phyloP scores from a whole-genome alignment of 37 sponge, comb jelly and placozoan species.

The Tethya wilhelma region DNA sequence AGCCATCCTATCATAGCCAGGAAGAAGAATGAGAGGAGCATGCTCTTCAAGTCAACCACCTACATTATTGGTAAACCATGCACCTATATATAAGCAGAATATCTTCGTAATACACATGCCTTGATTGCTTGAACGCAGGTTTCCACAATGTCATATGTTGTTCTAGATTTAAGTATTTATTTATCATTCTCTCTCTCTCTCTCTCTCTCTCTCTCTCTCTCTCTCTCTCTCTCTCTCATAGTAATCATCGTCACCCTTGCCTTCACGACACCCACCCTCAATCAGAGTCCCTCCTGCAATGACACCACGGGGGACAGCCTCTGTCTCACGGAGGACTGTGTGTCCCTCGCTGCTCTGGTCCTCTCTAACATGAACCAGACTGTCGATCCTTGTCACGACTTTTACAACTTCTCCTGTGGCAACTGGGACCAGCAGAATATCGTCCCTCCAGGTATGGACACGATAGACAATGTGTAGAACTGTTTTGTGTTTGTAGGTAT shows the following conservation, averaged over 20 bases:
- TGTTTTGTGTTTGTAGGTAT: too few species aligned
- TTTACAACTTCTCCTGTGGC: constrained; percentile 85
- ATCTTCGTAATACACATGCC: too few species aligned
- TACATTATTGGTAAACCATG: too few species aligned
- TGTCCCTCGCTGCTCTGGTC: constrained; percentile 50
- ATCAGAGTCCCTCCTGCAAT: background rate
- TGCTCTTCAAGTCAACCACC: too few species aligned
- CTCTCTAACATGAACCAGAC: constrained; percentile 47
- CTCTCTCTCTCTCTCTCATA: constrained; percentile 8
- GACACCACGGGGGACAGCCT: too few species aligned
- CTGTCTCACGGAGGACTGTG: constrained; percentile 62
- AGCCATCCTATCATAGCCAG: too few species aligned
- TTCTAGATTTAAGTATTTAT: too few species aligned
- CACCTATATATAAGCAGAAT: too few species aligned
- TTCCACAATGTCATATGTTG: too few species aligned
- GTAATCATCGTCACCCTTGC: background rate
- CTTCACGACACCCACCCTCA: background rate
- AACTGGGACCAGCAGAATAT: constrained; percentile 58
- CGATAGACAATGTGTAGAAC: background rate
- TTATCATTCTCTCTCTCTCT: background rate
- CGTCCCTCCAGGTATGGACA: constrained; percentile 58
- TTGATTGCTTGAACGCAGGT: too few species aligned
- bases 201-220: constrained; percentile 19
- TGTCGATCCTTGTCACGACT: constrained; percentile 79
- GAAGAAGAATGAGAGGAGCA: too few species aligned